Base-by-base conservation (phyloP, 2,888 invertebrate genomes). In the Pristionchus japonicus region DNA sequence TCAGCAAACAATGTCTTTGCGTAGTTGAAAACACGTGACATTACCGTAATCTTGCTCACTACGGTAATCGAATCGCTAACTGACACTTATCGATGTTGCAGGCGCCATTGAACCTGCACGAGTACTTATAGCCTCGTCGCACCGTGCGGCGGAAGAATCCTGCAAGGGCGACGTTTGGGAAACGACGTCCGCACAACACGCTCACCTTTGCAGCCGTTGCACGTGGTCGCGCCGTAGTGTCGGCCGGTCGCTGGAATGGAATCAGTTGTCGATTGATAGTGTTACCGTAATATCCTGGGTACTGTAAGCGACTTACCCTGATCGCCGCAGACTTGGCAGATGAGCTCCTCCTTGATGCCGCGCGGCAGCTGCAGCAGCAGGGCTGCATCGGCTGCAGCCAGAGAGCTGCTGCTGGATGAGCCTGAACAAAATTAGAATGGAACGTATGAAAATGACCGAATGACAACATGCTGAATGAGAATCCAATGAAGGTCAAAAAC, bases 91-190 rank as follows among this genome's bases (percentile, higher is more conserved):
- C 93, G 57, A 94, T 93, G 52, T 91, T 91, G 88, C 94, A 94
- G 70, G 90, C 91, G 31, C 91, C 91, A 17, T 90, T 90, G 89
- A 94, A 94, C n/a, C 94, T 89, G 84, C 94, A 94, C 47, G 90
- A 90, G 89, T 94, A 94, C 34, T 91, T 91, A 90, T 94, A 94
- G 52, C 90, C 91, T 34, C 94, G 89, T n/a, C 94, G 89, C 27
- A 94, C 92, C 4, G 94, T 94, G 23, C 94, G 89, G 4, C 94
- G 91, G 89, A 94, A 94, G 88, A 94, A 94, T 61, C 93, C 92
- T 90, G 86, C n/a, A 90, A n/a, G 70, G 3, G 34, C 37, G 83
- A 83, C 52, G 13, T 34, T 49, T 83, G 13, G 82, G 27, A 83
- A 52, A 83, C 15, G 82, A 52, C 82, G 82, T n/a, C 31, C 20